These are phyloP conservation scores for Labeo calbasu DNA, from an alignment of 2,797 vertebrate genomes.

Conservation along the genomic window DNA sequence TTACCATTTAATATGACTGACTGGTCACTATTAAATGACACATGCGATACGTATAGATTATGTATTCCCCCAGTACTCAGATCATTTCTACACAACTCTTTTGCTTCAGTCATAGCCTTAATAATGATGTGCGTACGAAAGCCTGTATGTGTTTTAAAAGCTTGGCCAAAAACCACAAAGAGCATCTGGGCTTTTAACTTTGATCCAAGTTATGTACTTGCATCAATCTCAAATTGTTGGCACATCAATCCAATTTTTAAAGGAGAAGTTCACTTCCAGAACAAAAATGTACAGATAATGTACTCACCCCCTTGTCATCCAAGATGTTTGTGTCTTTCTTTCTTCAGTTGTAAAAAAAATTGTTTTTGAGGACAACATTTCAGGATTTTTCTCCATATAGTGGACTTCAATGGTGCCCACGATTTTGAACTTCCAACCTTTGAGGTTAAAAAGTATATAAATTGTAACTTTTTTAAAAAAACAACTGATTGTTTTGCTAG, in stretches of 20 bases:
- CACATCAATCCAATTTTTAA: background rate
- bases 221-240: background rate
- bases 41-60: constrained; percentile 19
- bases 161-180: background rate
- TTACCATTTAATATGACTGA: constrained; percentile 58
- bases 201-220: background rate
- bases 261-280: no score
- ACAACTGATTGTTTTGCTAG: no score
- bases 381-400: no score
- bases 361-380: no score
- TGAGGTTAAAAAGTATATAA: no score
- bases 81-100: constrained; percentile 9
- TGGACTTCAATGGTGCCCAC: no score
- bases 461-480: no score
- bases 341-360: no score
- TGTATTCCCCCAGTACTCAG: background rate
- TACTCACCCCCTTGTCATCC: no score
- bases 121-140: background rate
- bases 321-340: no score
- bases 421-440: no score
- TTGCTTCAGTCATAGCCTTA: background rate
- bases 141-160: background rate
- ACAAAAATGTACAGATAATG: no score
- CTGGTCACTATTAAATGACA: constrained; percentile 57
- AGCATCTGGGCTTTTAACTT: constrained; percentile 7